Percentiles rank a stretch among this genome's conserved stretches.
Conservation (phyloP, 1,140 invertebrate species). For the Triops longicaudatus region DNA sequence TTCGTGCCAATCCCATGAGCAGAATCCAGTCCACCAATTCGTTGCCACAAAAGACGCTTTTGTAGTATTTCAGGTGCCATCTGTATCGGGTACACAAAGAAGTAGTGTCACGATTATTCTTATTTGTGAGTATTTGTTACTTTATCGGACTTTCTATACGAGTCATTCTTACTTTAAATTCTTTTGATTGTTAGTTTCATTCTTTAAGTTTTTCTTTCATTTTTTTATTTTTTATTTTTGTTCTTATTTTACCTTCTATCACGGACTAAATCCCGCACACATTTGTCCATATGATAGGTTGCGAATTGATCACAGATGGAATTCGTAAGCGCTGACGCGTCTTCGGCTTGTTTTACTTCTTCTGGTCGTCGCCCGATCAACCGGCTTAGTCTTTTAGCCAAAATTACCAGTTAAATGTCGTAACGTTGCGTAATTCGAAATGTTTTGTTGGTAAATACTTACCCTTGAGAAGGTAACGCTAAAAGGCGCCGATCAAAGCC, state of each 20-base stretch:
- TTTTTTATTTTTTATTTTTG: slow-evolving; percentile 24
- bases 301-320: slow-evolving; percentile 82
- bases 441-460: background rate
- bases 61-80: slow-evolving; percentile 62
- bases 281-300: slow-evolving; percentile 71
- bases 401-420: background rate
- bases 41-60: slow-evolving; percentile 68
- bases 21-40: slow-evolving; percentile 80
- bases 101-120: background rate
- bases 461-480: slow-evolving; percentile 9
- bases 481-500: slow-evolving; percentile 48
- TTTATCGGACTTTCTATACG: too few species aligned
- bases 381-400: slow-evolving; percentile 2
- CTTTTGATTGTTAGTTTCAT: too few species aligned
- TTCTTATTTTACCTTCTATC: slow-evolving; percentile 59
- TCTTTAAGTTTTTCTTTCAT: too few species aligned
- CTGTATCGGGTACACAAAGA: slow-evolving; percentile 36
- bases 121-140: background rate
- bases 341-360: slow-evolving; percentile 39
- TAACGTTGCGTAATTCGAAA: too few species aligned
- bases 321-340: slow-evolving; percentile 63
- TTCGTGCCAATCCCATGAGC: slow-evolving; percentile 61
- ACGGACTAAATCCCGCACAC: slow-evolving; percentile 65
- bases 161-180: too few species aligned
- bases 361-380: background rate